Base-by-base conservation (phyloP, 2,113 vertebrate species). In the Eolophus roseicapilla region DNA sequence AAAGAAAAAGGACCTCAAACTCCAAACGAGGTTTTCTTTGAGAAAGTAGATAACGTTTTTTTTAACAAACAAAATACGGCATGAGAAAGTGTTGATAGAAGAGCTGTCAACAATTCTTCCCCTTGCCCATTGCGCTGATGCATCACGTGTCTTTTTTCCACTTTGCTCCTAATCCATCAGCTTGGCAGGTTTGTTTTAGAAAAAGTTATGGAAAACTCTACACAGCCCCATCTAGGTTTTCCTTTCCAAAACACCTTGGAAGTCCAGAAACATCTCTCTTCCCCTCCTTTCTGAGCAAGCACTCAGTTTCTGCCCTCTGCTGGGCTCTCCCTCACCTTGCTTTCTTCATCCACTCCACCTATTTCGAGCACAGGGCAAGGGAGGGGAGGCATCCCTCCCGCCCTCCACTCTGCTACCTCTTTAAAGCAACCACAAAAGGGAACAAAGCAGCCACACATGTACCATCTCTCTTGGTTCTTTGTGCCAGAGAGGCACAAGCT, bases 91-190 rank as follows among this genome's bases (percentile, higher is more conserved):
- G 2, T 2, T 31, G 28, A 49, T 24, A 84, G 33, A 52, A 69
- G 7, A 81, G 16, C 7, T 33, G 16, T 10, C 27, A 70, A 41
- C 17, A 41, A 53, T 67, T 33, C 8, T 43, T 33, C 16, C 12
- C 37, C 24, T 49, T 62, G 24, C 43, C n/a, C 18, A 21, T 0
- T 44, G 17, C 25, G 12, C 17, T 33, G 43, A 59, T 10, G 11
- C 11, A 75, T 35, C 37, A 43, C 1, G 0, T 3, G 7, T 13
- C 4, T 16, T 23, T 82, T 57, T 46, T 9, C 14, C 23, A 63
- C 28, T 16, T 74, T 71, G 31, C 6, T 90, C 31, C 37, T 10
- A 75, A 59, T 14, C 21, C 62, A 96, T 46, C 25, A 64, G 69
- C 13, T 41, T 4, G 1, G 29, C 14, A 75, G 5, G 8, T 71